phyloP scores from a whole-genome alignment of 2,888 invertebrate genomes.

The Rhogogaster chlorosoma region DNA sequence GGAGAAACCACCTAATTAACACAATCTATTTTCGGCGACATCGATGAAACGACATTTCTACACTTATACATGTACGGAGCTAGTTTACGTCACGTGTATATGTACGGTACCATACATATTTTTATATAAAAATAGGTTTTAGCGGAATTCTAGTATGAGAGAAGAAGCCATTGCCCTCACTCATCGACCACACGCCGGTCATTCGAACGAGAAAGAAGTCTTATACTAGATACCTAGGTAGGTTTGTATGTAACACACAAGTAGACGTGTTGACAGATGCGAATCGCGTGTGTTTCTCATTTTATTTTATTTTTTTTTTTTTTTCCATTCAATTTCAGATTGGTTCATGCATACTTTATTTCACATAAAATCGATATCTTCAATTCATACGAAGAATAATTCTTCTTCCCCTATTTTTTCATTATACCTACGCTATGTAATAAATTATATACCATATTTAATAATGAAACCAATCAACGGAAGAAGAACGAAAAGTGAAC shows the following conservation, averaged over 20 bases:
- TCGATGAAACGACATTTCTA: background rate
- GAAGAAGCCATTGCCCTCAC: conserved; percentile 32
- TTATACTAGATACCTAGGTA: background rate
- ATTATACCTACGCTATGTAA: too few relatives aligned
- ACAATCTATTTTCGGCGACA: background rate
- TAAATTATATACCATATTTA: too few relatives aligned
- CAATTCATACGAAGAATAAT: background rate
- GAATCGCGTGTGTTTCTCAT: background rate
- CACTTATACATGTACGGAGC: background rate
- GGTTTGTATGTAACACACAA: background rate
- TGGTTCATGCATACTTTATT: background rate
- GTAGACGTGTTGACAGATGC: background rate
- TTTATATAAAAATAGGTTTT: conserved; percentile 12
- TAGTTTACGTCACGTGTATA: background rate
- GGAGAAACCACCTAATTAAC: background rate
- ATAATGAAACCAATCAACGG: too few relatives aligned
- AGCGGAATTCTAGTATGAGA: conserved; percentile 2
- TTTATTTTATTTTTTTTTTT: background rate
- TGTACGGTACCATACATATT: background rate
- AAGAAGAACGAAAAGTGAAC: too few relatives aligned
- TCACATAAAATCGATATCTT: background rate
- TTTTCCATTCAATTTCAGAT: background rate
- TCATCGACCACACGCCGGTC: conserved; percentile 27
- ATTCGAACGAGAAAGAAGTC: conserved; percentile 14
- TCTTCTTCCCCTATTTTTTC: too few relatives aligned